Percentiles rank a stretch among this genome's conserved stretches.
Conservation (phyloP, 2,113 vertebrate genomes). For the Myrmophylax atrothorax region DNA sequence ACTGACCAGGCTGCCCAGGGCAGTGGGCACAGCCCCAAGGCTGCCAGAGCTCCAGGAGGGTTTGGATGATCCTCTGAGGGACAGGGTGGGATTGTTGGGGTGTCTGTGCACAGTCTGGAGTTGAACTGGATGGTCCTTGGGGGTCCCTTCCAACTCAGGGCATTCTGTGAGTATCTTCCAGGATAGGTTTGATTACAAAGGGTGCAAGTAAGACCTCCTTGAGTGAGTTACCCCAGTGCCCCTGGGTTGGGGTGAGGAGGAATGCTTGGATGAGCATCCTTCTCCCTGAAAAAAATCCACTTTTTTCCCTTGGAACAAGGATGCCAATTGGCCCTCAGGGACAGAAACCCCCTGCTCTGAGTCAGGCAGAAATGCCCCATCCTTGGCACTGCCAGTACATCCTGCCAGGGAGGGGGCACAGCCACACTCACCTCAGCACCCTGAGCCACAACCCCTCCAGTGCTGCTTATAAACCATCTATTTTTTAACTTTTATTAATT, state of each 20-base stretch:
- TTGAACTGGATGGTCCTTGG: background rate
- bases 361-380: background rate
- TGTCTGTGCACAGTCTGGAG: too few relatives aligned
- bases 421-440: background rate
- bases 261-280: background rate
- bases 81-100: background rate
- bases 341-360: background rate
- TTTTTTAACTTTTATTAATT: background rate
- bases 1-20: background rate
- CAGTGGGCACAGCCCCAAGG: background rate
- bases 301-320: background rate
- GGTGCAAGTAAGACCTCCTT: background rate
- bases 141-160: too few relatives aligned
- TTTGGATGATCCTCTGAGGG: background rate
- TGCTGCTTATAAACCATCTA: background rate
- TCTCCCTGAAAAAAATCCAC: background rate
- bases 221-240: background rate
- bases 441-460: background rate
- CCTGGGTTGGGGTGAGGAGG: background rate
- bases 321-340: background rate
- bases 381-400: rapidly evolving
- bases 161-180: background rate
- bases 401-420: background rate
- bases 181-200: background rate
- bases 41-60: background rate